Percentiles rank a stretch among this genome's conserved stretches.
Conservation (phyloP, 2,888 invertebrate species). For the Machimus rusticus region DNA sequence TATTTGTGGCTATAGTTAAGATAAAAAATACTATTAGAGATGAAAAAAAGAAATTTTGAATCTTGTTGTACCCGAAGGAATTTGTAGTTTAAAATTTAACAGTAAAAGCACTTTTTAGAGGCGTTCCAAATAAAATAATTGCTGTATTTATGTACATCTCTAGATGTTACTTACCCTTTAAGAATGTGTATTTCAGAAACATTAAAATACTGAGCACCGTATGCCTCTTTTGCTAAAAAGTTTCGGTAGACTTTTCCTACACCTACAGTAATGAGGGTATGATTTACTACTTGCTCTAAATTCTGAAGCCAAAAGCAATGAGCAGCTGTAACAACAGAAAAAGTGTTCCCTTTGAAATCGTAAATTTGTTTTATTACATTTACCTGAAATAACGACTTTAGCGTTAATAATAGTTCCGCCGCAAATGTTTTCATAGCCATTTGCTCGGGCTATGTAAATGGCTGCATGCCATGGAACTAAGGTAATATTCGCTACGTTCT, state of each 20-base stretch:
- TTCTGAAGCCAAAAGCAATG: conserved; percentile 51
- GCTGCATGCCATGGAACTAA: conserved; percentile 51
- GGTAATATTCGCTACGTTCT: conserved; percentile 43
- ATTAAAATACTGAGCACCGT: conserved; percentile 44
- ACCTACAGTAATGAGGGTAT: conserved; percentile 41
- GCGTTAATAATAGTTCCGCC: conserved; percentile 50
- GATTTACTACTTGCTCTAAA: background rate
- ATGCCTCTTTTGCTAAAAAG: conserved; percentile 39
- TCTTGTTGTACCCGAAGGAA: background rate
- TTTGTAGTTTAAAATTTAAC: no score
- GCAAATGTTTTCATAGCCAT: conserved; percentile 45
- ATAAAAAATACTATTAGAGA: background rate
- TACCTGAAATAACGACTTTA: conserved; percentile 49
- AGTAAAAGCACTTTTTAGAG: no score
- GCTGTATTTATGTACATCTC: background rate
- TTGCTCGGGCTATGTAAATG: conserved; percentile 40
- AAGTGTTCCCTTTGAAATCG: background rate
- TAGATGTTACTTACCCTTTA: conserved; percentile 40
- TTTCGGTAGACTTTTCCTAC: conserved; percentile 49
- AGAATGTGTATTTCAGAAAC: conserved; percentile 47
- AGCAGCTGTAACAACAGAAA: conserved; percentile 37
- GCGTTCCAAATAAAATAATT: background rate
- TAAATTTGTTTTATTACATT: background rate
- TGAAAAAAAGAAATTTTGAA: background rate
- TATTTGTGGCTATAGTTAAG: background rate